phyloP scores from a whole-genome alignment of 2,888 invertebrate genomes.

The Leptopilina drosophilae region DNA sequence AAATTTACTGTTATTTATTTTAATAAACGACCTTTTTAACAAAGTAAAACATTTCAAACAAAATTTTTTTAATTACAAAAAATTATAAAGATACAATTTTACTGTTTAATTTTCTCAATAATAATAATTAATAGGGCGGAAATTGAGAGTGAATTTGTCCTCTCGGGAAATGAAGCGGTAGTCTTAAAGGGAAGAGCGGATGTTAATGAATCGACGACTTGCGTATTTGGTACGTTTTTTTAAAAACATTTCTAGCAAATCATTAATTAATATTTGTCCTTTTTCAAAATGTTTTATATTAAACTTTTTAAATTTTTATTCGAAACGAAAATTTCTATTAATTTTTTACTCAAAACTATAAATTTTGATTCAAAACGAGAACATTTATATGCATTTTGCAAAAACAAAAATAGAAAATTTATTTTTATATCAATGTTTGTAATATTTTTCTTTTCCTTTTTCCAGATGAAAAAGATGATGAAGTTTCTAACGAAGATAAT shows the following conservation, averaged over 20 bases:
- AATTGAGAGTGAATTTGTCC: neutral
- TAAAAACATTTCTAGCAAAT: too few species aligned
- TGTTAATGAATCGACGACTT: constrained; percentile 6
- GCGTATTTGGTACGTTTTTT: neutral
- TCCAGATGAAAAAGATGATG: neutral
- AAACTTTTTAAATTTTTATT: neutral
- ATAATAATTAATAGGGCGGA: neutral
- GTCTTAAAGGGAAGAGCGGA: constrained; percentile 47
- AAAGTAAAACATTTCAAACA: too few species aligned
- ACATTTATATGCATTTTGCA: too few species aligned
- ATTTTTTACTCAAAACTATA: too few species aligned
- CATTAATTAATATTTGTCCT: too few species aligned
- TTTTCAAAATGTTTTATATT: neutral
- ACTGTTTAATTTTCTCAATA: neutral
- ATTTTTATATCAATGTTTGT: too few species aligned
- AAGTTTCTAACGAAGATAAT: neutral
- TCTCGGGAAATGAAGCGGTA: constrained; percentile 56
- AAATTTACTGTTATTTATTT: too few species aligned
- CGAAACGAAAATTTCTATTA: too few species aligned
- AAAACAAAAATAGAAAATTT: too few species aligned
- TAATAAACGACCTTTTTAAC: too few species aligned
- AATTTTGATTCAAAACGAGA: neutral
- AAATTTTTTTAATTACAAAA: too few species aligned
- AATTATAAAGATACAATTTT: neutral
- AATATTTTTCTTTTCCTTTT: too few species aligned